phyloP scores from a whole-genome alignment of 2,888 invertebrate species.

The Priapulus caudatus region DNA sequence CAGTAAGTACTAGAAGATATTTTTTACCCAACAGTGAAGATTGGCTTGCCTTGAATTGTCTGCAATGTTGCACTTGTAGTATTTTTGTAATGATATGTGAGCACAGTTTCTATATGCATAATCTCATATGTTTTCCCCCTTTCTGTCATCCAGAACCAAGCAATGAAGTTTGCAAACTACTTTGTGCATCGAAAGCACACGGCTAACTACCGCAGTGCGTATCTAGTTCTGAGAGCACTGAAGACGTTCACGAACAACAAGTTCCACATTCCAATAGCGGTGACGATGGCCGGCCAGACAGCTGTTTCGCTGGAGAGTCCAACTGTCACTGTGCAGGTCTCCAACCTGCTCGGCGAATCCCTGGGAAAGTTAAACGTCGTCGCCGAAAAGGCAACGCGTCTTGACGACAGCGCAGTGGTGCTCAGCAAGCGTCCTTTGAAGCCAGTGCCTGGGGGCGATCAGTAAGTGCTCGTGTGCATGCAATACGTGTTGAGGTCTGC shows the following conservation, averaged over 20 bases:
- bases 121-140: no score
- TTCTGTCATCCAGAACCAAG: slow-evolving; percentile 63
- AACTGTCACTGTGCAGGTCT: slow-evolving; percentile 45
- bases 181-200: slow-evolving; percentile 77
- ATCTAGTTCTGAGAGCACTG: slow-evolving; percentile 65
- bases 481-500: no score
- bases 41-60: no score
- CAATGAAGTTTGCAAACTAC: slow-evolving; percentile 78
- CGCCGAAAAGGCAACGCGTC: slow-evolving; percentile 60
- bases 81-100: no score
- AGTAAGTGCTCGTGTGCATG: no score
- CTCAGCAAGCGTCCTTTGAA: slow-evolving; percentile 49
- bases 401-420: slow-evolving; percentile 60
- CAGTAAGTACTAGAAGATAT: slow-evolving; percentile 27
- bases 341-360: slow-evolving; percentile 43
- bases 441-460: slow-evolving; percentile 22
- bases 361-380: slow-evolving; percentile 50
- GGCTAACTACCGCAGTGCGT: slow-evolving; percentile 68
- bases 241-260: slow-evolving; percentile 55
- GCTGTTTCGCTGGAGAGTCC: slow-evolving; percentile 62
- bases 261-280: slow-evolving; percentile 67
- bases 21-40: no score
- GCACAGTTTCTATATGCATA: no score
- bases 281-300: slow-evolving; percentile 63
- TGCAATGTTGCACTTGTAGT: no score